These are phyloP conservation scores for Sapayoa aenigma DNA, from an alignment of 2,113 vertebrate genomes.

Conservation along the genomic window DNA sequence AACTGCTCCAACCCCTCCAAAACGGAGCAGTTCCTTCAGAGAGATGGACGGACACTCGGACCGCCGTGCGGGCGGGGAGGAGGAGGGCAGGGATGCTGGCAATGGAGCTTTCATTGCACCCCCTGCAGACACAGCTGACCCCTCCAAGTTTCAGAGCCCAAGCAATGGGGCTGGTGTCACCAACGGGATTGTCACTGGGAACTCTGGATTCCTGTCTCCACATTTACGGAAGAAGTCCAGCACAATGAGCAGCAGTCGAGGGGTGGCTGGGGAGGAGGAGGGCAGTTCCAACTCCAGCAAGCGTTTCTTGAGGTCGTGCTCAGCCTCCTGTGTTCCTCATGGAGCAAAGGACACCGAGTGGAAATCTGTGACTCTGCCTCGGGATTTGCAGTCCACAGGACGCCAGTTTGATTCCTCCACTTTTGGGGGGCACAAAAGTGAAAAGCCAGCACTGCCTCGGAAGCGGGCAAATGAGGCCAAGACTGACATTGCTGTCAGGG, in stretches of 20 bases:
- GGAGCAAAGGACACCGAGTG: conserved; percentile 83
- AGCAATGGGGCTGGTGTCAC: conserved; percentile 78
- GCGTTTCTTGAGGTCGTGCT: conserved; percentile 90
- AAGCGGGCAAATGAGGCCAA: conserved; percentile 84
- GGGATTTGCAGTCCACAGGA: conserved; percentile 82
- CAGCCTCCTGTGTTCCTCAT: conserved; percentile 82
- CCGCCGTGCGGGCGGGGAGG: conserved; percentile 57
- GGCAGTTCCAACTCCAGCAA: conserved; percentile 78
- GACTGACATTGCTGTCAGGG: conserved; percentile 71
- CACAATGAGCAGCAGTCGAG: conserved; percentile 71
- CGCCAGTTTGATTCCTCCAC: conserved; percentile 88
- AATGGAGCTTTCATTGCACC: conserved; percentile 67
- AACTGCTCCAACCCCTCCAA: conserved; percentile 88
- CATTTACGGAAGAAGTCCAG: conserved; percentile 83
- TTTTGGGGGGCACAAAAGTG: conserved; percentile 77
- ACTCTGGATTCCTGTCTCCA: conserved; percentile 75
- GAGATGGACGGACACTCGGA: conserved; percentile 83
- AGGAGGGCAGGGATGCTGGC: conserved; percentile 75
- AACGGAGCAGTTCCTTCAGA: conserved; percentile 93
- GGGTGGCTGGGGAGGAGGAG: conserved; percentile 81
- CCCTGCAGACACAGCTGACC: conserved; percentile 63
- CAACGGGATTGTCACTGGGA: conserved; percentile 83
- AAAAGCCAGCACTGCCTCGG: conserved; percentile 90
- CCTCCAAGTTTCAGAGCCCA: conserved; percentile 72
- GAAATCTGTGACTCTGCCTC: conserved; percentile 90